Base-by-base conservation (phyloP, 2,797 vertebrate species). In the Enoplosus armatus region DNA sequence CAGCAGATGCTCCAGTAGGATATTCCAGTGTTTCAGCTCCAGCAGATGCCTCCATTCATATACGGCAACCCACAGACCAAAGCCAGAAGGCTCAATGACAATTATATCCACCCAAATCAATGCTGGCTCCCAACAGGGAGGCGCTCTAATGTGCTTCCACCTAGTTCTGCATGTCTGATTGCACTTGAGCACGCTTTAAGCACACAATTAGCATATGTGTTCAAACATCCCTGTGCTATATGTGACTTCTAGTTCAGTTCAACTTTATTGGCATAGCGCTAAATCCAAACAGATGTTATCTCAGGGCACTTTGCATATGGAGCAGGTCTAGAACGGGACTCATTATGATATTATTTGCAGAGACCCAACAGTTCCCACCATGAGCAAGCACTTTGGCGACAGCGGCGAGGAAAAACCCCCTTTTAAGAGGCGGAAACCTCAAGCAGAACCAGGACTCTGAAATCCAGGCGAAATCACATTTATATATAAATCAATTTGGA, bases 1-100 rank as follows among this genome's bases (percentile, higher is more conserved):
- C 48, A 75, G 78, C 85, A 88, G 87, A 89, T 90, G 86, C 80
- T 85, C 61, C 59, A 62, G 73, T 56, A 72, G 82, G 76, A 77
- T 54, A 70, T 67, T 51, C 56, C 31, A 47, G 58, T 58, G 75
- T 82, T 60, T 79, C 67, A 62, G 73, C 75, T 81, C 59, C 59
- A 81, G 67, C 84, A 79, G 74, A 82, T 68, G 79, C 71, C 47
- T 82, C 71, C 51, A 60, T 58, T 83, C 81, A 76, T 55, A 80
- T 72, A 48, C n/a, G 45, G 67, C 31, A 61, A 84, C 71, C 53
- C 79, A 47, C 64, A 31, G 55, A 68, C 60, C n/a, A 45, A 61
- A 65, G 66, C 73, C 79, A 83, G 53, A 68, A 48, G 68, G 51
- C 74, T 75, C 71, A 82, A 61, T 75, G 77, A 65, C 72, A 81